phyloP scores from a whole-genome alignment of 2,113 vertebrate genomes.

The Chaenocephalus aceratus region DNA sequence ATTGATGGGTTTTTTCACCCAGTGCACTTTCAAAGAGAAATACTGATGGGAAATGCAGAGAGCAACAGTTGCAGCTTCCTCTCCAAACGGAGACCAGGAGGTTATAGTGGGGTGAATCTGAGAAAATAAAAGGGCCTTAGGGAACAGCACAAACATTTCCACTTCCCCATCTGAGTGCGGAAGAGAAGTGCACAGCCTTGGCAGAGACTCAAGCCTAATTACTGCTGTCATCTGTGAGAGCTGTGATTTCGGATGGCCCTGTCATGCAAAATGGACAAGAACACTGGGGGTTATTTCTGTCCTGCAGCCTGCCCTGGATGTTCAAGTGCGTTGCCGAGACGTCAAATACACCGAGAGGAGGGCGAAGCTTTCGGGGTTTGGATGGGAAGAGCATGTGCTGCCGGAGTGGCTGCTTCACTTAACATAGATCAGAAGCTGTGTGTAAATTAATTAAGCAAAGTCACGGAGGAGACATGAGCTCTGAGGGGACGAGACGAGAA shows the following conservation, averaged over 20 bases:
- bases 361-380: conserved; percentile 17
- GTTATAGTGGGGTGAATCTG: conserved; percentile 35
- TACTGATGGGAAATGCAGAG: neutral
- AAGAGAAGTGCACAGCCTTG: neutral
- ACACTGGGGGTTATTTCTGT: conserved; percentile 38
- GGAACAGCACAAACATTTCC: neutral
- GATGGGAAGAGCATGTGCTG: conserved; percentile 14
- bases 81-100: conserved; percentile 8
- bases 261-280: conserved; percentile 22
- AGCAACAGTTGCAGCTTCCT: conserved; percentile 31
- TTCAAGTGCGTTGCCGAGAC: conserved; percentile 18
- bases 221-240: conserved; percentile 66
- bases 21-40: conserved; percentile 13
- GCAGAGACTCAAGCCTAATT: conserved; percentile 51
- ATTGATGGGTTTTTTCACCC: conserved; percentile 1
- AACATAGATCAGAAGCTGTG: conserved; percentile 53
- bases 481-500: conserved; percentile 42
- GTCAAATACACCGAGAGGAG: conserved; percentile 12
- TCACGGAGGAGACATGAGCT: conserved; percentile 51
- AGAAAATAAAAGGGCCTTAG: neutral
- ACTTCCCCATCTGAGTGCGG: neutral
- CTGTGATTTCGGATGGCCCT: conserved; percentile 17
- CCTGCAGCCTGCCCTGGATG: conserved; percentile 19
- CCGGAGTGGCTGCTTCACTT: conserved; percentile 30
- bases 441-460: conserved; percentile 41